Evolutionary conservation across 2,888 invertebrate species (phyloP).

Genomic region (Mesorhabditis spiculigera): DNA sequence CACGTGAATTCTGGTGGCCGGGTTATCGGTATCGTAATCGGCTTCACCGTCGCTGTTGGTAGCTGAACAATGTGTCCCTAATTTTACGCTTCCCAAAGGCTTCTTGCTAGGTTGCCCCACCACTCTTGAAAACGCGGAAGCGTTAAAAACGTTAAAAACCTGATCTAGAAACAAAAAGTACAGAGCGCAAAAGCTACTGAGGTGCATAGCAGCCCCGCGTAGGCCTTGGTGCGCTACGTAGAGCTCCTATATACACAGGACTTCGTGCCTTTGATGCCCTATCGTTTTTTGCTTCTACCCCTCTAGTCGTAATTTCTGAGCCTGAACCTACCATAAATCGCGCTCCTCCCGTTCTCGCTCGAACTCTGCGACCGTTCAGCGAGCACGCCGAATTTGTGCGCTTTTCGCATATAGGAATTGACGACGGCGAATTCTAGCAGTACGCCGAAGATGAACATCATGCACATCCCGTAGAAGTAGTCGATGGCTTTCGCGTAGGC

Average conservation of each 20-base stretch:
- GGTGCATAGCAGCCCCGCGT: too few species aligned
- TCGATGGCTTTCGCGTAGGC: conserved; percentile 51
- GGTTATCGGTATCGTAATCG: conserved; percentile 33
- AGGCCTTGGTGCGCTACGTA: too few species aligned
- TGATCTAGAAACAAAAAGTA: too few species aligned
- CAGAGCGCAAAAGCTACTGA: too few species aligned
- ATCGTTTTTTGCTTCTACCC: too few species aligned
- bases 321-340: conserved; percentile 16
- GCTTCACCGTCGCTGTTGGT: conserved; percentile 3
- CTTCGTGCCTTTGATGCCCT: too few species aligned
- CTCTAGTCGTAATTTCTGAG: too few species aligned
- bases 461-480: conserved; percentile 51
- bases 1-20: not conserved
- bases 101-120: too few species aligned
- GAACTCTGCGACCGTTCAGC: conserved; percentile 38
- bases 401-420: conserved; percentile 46
- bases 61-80: not conserved
- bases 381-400: conserved; percentile 49
- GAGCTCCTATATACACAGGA: too few species aligned
- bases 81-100: not conserved
- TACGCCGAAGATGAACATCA: conserved; percentile 52
- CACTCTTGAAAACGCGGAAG: too few species aligned
- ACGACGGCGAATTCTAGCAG: conserved; percentile 49
- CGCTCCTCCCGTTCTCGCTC: conserved; percentile 20
- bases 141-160: too few species aligned